Evolutionary conservation across 2,888 invertebrate genomes (phyloP), one percentile per base, ranked within the genome.

Genomic region (Caenorhabditis parvicauda): DNA sequence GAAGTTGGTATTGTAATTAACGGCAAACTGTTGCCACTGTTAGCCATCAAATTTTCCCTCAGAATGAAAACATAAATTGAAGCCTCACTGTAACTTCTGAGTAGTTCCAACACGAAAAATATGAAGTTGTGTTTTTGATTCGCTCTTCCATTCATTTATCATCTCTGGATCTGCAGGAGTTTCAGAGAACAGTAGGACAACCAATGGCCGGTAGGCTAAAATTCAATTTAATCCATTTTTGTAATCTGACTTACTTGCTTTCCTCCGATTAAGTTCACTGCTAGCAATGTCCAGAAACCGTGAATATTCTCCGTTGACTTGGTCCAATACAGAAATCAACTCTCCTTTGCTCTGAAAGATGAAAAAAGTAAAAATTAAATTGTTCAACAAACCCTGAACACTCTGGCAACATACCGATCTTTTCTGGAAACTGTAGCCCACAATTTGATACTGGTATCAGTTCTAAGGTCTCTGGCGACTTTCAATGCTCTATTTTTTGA

Each of bases 151-250:
- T 27, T 51, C 42, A 2, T 55, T 39, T 2, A 48, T 61, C 43
- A 64, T 42, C 4, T 52, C 48, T 49, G 43, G 54, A 28, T 65
- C 54, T 9, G 60, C 52, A 6, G 54, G 58, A 22, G 35, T 56
- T 32, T 68, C 68, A 24, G 68, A 58, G 38, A 68, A 68, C 2
- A 68, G 32, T 1, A 68, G 46, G 17, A 65, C 59, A 14, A 68
- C 60, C 17, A 68, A 49, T n/a, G 65, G 63, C 44, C 65, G 60
- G 22, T 48, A 60, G 5, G 56, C 64, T 59, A 53, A 37, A 53
- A 14, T 6, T 19, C 1, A 27, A 19, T 25, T 12, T 2, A 12
- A 6, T 32, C 25, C 35, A 56, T 43, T 41, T 24, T 4, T 19
- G 1, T 3, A 21, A 49, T 1, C 3, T 39, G 12, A 9, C 54